Conservation (phyloP, 2,888 invertebrate species). For the Latrodectus elegans region DNA sequence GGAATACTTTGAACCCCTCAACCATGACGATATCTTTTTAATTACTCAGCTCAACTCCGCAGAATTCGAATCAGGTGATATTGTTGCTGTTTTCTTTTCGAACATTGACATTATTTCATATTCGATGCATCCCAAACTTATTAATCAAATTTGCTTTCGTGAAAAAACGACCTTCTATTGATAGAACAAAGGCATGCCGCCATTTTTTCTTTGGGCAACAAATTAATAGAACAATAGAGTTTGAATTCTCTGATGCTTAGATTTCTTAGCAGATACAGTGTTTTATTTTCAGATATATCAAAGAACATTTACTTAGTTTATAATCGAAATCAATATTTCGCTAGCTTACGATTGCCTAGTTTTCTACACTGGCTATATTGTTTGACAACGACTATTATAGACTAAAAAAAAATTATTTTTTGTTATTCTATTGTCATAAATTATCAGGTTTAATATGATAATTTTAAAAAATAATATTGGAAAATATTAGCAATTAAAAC, state of each 20-base stretch:
- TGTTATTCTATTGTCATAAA: too few species aligned
- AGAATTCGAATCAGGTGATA: neutral
- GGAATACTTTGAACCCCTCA: neutral
- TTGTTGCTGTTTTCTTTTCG: neutral
- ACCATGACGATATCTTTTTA: neutral
- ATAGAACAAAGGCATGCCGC: constrained; percentile 5
- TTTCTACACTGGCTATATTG: too few species aligned
- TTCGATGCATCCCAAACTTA: constrained; percentile 12
- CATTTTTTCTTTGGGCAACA: constrained; percentile 12
- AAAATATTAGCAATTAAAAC: too few species aligned
- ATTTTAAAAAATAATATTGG: too few species aligned
- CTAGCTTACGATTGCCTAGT: too few species aligned
- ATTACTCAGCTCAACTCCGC: neutral
- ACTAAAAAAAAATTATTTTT: too few species aligned
- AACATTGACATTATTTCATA: constrained; percentile 4
- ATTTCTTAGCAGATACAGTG: too few species aligned
- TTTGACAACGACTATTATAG: too few species aligned
- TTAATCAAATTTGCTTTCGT: neutral
- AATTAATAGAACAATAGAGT: constrained; percentile 38
- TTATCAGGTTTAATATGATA: too few species aligned
- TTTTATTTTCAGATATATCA: too few species aligned
- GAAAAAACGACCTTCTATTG: constrained; percentile 16
- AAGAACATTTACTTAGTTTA: too few species aligned
- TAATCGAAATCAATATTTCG: too few species aligned
- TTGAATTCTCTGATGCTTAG: neutral